Percentiles rank a stretch among this genome's conserved stretches.
These are phyloP conservation scores for Hylaea fasciaria DNA, from an alignment of 2,888 invertebrate species.

Conservation along the genomic window DNA sequence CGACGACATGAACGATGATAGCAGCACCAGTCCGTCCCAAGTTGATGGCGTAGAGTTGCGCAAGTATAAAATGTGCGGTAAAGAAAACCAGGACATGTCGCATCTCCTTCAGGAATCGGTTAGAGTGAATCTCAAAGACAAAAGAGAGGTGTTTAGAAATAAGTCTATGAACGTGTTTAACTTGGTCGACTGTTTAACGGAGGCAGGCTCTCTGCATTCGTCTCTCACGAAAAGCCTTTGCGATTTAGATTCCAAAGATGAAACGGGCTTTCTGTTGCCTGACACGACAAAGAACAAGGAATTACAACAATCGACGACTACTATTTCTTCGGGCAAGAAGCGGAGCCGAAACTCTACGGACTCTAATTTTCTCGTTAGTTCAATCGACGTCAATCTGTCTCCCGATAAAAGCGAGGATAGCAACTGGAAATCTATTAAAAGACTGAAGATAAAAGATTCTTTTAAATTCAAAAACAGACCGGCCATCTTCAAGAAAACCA, in stretches of 20 bases:
- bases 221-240: constrained; percentile 79
- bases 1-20: constrained; percentile 61
- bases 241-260: constrained; percentile 76
- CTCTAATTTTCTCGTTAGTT: constrained; percentile 76
- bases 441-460: constrained; percentile 81
- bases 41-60: constrained; percentile 60
- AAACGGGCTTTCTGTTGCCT: constrained; percentile 68
- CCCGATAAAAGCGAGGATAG: constrained; percentile 80
- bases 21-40: constrained; percentile 53
- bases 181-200: constrained; percentile 76
- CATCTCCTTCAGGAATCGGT: constrained; percentile 59
- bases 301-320: constrained; percentile 75
- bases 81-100: constrained; percentile 72
- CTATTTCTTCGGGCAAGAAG: constrained; percentile 80
- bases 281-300: constrained; percentile 68
- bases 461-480: constrained; percentile 82
- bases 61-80: constrained; percentile 65
- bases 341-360: constrained; percentile 81
- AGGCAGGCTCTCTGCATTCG: constrained; percentile 75
- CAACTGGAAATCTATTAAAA: constrained; percentile 81
- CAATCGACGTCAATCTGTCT: constrained; percentile 69
- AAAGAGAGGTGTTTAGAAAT: constrained; percentile 80
- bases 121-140: constrained; percentile 67
- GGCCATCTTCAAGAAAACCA: constrained; percentile 77
- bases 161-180: constrained; percentile 81